Evolutionary conservation across 30 jellyfish, hydroid and myxozoan species (phyloP), one percentile per base, ranked within the genome.

Genomic region (Aurelia sp.): DNA sequence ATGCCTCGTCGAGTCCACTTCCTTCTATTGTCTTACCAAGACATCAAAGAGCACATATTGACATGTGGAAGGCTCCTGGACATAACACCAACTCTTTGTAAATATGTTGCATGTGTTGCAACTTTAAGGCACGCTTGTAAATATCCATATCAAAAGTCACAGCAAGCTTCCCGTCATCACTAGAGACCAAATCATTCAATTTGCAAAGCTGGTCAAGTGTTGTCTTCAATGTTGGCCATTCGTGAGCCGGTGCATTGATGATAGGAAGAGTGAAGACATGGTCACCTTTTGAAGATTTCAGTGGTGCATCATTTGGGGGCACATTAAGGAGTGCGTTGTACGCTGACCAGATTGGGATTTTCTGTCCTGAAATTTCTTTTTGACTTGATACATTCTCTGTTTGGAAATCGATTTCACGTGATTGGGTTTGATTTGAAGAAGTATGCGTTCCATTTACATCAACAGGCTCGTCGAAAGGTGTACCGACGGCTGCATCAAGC

Each of bases 261-360:
- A 59, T 59, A 59, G 68, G 68, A 17, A 59, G 68, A 59, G 68
- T 59, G 68, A 59, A 59, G 68, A 59, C 33, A 17, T 59, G 33
- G 24, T 59, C 68, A 21, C 68, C 68, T 59, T 4, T 59, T 6
- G 68, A 21, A 59, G 68, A 21, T 11, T 0, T 59, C 68, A 30
- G 33, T 59, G 31, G 68, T 59, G 68, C 68, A 59, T 10, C 68
- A 59, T 59, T 30, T 59, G 9, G 31, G 33, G 24, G 9, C 4
- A 59, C 68, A 59, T 59, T 59, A 21, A 59, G 68, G 33, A 59
- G 68, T 3, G 68, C 24, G 6, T 59, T 59, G 33, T 59, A 59
- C 24, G 68, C 68, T 59, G 68, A 59, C 68, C 68, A 59, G 68
- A 59, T 30, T 2, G 68, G 68, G 68, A 59, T 59, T 59, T 59